Conservation (phyloP, 2,113 vertebrate genomes). For the Fulmarus glacialis region DNA sequence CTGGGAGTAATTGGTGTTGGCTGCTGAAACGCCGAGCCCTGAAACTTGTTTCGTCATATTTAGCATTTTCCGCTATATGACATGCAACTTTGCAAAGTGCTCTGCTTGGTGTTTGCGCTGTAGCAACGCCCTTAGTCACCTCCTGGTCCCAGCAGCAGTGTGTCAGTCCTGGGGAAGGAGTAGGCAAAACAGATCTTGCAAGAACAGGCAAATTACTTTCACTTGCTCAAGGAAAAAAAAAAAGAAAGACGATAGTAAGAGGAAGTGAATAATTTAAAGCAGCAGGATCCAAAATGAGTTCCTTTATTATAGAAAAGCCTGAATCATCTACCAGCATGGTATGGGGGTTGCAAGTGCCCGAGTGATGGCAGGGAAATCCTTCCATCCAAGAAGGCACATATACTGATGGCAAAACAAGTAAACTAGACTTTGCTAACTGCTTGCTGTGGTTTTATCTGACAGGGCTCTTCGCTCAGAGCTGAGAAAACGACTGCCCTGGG, state of each 20-base stretch:
- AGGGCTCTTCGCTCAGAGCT: neutral
- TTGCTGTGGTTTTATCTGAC: neutral
- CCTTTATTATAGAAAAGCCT: neutral
- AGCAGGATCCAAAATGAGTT: neutral
- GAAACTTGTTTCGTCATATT: neutral
- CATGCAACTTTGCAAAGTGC: neutral
- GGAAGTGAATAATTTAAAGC: conserved; percentile 8
- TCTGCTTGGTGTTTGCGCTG: neutral
- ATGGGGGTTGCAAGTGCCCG: neutral
- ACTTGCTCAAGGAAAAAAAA: neutral
- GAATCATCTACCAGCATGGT: neutral
- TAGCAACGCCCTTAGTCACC: neutral
- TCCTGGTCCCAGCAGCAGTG: neutral
- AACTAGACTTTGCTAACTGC: neutral
- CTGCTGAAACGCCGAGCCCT: neutral
- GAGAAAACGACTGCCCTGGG: neutral
- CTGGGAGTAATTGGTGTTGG: neutral
- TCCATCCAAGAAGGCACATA: rapidly evolving
- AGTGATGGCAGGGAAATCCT: neutral
- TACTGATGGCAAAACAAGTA: neutral
- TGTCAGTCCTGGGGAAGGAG: neutral
- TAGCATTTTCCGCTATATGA: neutral
- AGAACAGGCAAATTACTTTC: neutral
- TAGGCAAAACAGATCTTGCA: neutral
- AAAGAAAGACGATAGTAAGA: neutral